Evolutionary conservation across 2,888 invertebrate species (phyloP), one percentile per base, ranked within the genome.

Genomic region (Lithosia quadra): DNA sequence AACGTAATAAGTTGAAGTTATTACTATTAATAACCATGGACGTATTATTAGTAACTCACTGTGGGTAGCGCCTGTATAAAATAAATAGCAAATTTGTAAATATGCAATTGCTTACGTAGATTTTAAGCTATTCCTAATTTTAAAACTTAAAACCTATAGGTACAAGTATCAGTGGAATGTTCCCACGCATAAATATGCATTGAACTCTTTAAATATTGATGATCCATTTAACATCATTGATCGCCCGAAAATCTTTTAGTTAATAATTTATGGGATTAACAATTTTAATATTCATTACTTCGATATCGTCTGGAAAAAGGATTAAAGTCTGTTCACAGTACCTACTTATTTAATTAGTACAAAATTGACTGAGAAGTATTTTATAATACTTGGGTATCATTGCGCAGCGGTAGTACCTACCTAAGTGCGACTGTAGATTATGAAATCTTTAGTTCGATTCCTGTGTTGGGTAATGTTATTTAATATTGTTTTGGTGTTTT

Each of bases 121-220:
- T 28, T 28, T 28, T 28, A 5, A 28, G 28, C 28, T 5, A 28
- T 4, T 4, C 18, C 5, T 24, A 39, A 60, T 24, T 39, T 60
- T 39, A 22, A 9, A 39, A 39, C 18, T 22, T 10, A 39, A 18
- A 21, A 1, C 22, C 28, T 13, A 5, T 18, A 49, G 1, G 49
- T n/a, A n/a, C n/a, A n/a, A n/a, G n/a, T n/a, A n/a, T n/a, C 49
- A n/a, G 15, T 22, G 34, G 13, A 59, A 39, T 24, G 24, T 39
- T 18, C 60, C 24, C 22, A 39, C 2, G 9, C 15, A 60, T 60
- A 11, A 65, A 65, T 64, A 67, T 57, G 56, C 57, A 33, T 57
- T 43, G 0, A 33, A n/a, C 43, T 67, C 57, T 57, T n/a, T 67
- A n/a, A 43, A 62, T 67, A 62, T 67, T 57, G 22, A 62, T 67